Evolutionary conservation across 2,113 vertebrate genomes (phyloP).

Genomic region (Rhinopithecus roxellana): DNA sequence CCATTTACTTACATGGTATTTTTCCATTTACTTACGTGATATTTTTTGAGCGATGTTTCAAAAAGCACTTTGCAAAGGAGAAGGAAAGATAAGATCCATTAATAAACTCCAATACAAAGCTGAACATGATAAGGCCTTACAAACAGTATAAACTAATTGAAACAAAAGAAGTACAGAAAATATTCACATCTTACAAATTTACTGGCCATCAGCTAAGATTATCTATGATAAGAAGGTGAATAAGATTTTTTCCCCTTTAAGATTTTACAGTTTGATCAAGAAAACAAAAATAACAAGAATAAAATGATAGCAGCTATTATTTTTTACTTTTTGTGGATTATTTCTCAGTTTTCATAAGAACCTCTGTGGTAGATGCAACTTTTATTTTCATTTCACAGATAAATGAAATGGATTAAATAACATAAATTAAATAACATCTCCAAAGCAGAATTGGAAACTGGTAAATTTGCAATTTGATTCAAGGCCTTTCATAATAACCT

Average conservation of each 20-base stretch:
- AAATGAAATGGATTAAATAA: neutral
- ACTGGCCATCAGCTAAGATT: neutral
- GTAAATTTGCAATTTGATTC: neutral
- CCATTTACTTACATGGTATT: neutral
- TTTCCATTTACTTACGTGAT: neutral
- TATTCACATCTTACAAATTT: neutral
- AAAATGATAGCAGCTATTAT: neutral
- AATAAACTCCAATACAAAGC: neutral
- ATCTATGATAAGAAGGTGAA: neutral
- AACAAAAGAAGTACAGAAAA: neutral
- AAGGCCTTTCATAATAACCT: neutral
- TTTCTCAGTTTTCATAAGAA: neutral
- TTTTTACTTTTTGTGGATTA: neutral
- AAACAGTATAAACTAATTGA: neutral
- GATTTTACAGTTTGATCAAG: neutral
- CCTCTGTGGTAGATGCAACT: neutral
- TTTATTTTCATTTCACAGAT: constrained; percentile 18
- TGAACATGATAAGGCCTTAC: neutral
- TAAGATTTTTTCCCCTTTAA: neutral
- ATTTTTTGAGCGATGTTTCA: constrained; percentile 26
- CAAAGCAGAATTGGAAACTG: constrained; percentile 4
- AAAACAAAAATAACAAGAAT: neutral
- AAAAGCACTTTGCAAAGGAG: neutral
- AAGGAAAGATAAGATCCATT: neutral
- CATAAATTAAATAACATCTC: neutral